phyloP scores from a whole-genome alignment of 2,113 vertebrate species.

The Grammomys surdaster region DNA sequence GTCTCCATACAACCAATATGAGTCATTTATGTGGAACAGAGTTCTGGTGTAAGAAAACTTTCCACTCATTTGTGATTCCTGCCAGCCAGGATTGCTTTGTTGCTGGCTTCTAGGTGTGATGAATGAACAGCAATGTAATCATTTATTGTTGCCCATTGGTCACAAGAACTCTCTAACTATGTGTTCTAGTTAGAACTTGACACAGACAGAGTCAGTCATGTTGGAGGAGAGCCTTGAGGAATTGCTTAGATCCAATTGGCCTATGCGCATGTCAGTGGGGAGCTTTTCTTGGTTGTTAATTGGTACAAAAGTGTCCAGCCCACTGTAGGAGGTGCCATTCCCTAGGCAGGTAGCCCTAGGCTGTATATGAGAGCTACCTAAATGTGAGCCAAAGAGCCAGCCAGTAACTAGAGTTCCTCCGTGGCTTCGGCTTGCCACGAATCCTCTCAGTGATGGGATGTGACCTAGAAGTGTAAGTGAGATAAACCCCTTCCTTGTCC shows the following conservation, averaged over 20 bases:
- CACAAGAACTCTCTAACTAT: neutral
- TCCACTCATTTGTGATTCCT: too few relatives aligned
- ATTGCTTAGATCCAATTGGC: neutral
- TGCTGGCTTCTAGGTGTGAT: neutral
- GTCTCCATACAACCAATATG: too few relatives aligned
- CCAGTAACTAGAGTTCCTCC: neutral
- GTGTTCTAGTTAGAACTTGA: neutral
- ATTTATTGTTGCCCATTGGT: neutral
- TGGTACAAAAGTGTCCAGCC: too few relatives aligned
- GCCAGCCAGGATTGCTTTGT: too few relatives aligned
- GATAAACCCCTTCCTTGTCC: neutral
- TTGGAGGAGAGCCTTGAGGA: neutral
- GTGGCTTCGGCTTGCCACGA: neutral
- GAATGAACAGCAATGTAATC: neutral
- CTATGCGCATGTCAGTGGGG: neutral
- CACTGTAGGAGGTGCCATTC: neutral
- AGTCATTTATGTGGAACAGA: neutral
- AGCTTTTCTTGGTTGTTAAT: neutral
- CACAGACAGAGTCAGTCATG: neutral
- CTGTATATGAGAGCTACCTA: neutral
- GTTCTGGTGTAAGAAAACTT: neutral
- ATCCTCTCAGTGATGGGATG: neutral
- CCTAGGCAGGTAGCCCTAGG: neutral
- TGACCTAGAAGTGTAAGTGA: neutral
- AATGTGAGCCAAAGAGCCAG: neutral